Evolutionary conservation across 2,797 vertebrate species (phyloP).

Genomic region (Alosa sapidissima): DNA sequence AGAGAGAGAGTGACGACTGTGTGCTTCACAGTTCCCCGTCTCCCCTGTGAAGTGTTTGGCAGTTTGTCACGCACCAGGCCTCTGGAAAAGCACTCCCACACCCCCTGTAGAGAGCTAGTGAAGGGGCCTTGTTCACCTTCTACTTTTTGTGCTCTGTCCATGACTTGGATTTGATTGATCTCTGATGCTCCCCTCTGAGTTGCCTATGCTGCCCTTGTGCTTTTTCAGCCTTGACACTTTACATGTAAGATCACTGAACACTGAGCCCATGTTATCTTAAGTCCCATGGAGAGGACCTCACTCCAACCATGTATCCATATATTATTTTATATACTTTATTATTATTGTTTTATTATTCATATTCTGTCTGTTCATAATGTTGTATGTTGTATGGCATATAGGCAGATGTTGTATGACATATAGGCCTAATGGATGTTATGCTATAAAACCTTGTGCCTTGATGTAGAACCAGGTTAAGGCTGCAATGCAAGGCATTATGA

Average conservation of each 20-base stretch:
- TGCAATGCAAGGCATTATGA: not conserved
- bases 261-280: not conserved
- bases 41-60: not conserved
- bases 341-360: not conserved
- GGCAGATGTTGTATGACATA: not conserved
- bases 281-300: not conserved
- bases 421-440: not conserved
- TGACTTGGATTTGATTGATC: not conserved
- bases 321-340: not conserved
- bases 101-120: not conserved
- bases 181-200: not conserved
- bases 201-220: not conserved
- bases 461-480: not conserved
- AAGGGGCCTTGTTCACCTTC: not conserved
- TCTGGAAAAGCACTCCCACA: not conserved
- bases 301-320: not conserved
- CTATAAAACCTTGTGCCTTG: not conserved
- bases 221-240: not conserved
- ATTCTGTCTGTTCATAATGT: not conserved
- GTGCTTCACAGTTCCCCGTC: slow-evolving; percentile 11
- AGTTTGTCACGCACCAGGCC: not conserved
- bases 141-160: not conserved
- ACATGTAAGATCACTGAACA: not conserved
- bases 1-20: not conserved
- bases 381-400: not conserved